phyloP scores from a whole-genome alignment of 2,797 vertebrate species.

The Moxostoma hubbsi region DNA sequence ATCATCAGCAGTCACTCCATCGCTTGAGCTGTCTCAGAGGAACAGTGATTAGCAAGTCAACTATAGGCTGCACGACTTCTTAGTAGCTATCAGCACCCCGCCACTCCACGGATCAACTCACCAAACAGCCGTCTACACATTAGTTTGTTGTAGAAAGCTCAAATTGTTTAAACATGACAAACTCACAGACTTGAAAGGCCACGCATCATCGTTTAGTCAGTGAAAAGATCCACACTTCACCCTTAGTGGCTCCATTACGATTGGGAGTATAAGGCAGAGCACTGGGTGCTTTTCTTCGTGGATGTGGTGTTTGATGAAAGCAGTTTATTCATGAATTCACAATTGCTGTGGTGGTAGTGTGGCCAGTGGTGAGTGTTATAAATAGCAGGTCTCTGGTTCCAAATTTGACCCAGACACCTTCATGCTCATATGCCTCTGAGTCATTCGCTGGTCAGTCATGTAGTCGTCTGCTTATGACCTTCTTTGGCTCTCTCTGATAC shows the following conservation, averaged over 20 bases:
- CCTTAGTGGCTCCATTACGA: conserved; percentile 35
- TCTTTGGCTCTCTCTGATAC: conserved; percentile 43
- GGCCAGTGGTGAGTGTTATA: conserved; percentile 48
- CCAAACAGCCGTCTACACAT: conserved; percentile 46
- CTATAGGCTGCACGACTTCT: conserved; percentile 51
- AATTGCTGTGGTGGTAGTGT: conserved; percentile 32
- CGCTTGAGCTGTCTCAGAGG: conserved; percentile 73
- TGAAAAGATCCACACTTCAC: conserved; percentile 19
- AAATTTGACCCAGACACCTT: conserved; percentile 65
- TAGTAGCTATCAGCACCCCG: conserved; percentile 36
- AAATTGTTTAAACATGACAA: conserved; percentile 44
- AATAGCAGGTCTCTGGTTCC: conserved; percentile 53
- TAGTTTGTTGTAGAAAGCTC: conserved; percentile 40
- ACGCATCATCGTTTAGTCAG: conserved; percentile 14
- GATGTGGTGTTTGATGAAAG: conserved; percentile 17
- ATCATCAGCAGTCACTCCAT: conserved; percentile 75
- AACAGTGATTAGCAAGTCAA: conserved; percentile 74
- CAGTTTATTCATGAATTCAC: conserved; percentile 42
- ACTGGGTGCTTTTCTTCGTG: not conserved
- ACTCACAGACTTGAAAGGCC: conserved; percentile 30
- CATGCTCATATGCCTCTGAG: conserved; percentile 61
- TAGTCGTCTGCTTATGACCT: conserved; percentile 60
- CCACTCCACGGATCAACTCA: conserved; percentile 33
- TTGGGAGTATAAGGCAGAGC: not conserved
- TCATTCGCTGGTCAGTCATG: conserved; percentile 61